phyloP scores from a whole-genome alignment of 64 coral and sea anemone species.

The Exaiptasia diaphana region DNA sequence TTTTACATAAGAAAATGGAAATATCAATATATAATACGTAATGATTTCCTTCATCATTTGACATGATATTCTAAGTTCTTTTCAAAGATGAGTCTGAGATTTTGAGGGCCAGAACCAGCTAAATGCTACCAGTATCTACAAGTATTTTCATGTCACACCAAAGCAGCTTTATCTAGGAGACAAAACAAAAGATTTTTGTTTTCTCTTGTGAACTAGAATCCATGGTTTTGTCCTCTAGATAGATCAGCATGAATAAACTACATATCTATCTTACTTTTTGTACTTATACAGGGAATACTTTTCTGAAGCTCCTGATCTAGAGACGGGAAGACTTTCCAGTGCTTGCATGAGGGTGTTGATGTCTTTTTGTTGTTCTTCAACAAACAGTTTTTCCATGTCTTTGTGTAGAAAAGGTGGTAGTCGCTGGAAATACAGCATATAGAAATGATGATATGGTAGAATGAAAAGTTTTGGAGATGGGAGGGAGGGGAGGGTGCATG shows the following conservation, averaged over 20 bases:
- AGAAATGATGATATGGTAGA: too few species aligned
- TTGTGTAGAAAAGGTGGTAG: slow-evolving; percentile 82
- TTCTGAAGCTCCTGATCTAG: slow-evolving; percentile 60
- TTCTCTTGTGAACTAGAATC: too few species aligned
- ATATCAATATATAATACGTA: not conserved
- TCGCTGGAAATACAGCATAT: slow-evolving; percentile 61
- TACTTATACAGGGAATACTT: slow-evolving; percentile 67
- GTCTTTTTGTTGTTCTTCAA: slow-evolving; percentile 80
- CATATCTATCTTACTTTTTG: slow-evolving; percentile 59
- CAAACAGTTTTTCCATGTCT: slow-evolving; percentile 84
- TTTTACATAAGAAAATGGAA: not conserved
- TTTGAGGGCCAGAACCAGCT: not conserved
- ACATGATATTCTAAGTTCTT: too few species aligned
- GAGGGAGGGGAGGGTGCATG: too few species aligned
- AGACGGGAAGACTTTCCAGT: slow-evolving; percentile 89
- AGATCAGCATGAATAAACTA: too few species aligned
- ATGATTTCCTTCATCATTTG: too few species aligned
- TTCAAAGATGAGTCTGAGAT: not conserved
- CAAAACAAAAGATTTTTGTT: too few species aligned
- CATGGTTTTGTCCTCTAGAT: too few species aligned
- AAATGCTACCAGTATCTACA: too few species aligned
- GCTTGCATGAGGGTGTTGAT: slow-evolving; percentile 67
- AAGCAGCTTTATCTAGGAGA: too few species aligned
- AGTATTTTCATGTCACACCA: too few species aligned
- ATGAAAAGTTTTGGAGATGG: too few species aligned